Evolutionary conservation across 2,113 vertebrate species (phyloP), one percentile per base, ranked within the genome.

Genomic region (Petrocephalus zakoni): DNA sequence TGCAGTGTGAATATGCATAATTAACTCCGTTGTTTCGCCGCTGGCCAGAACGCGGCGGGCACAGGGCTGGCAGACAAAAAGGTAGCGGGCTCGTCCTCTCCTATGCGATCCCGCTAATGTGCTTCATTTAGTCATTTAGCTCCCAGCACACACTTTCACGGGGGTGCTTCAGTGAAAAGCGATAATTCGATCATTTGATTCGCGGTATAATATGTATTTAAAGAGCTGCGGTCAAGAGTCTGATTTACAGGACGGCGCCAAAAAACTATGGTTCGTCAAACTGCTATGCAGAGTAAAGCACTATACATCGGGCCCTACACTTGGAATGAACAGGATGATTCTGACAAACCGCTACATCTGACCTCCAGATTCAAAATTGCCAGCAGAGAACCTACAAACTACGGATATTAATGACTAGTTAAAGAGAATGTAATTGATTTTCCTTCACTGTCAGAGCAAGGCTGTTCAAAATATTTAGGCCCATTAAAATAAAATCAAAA

Each of bases 101-200:
- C 49, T 55, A 15, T 22, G 84, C 7, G 13, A 5, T 86, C 13
- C 84, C 15, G 13, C 52, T 86, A 86, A 55, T 86, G 51, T 17
- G 29, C 11, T n/a, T 29, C 52, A 86, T 86, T 86, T 52, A 37
- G 84, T 55, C n/a, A 55, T 86, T 86, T 86, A 37, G 13, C 9
- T 37, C 84, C 51, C 51, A 86, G 25, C 84, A 55, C 84, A 86
- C 19, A 86, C 37, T 53, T 25, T 55, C 81, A 47, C 9, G 81
- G 46, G 22, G n/a, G 49, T 49, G 19, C 84, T 86, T 49, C 21
- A 17, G 84, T 53, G n/a, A 86, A 86, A 86, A 86, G 25, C 52
- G 7, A 55, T 86, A 53, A 86, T 86, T 86, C n/a, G 15, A 42
- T 86, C n/a, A 86, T 86, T 86, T 86, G 29, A 25, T 55, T 34